Percentiles rank a stretch among this genome's conserved stretches.
Evolutionary conservation across 2,888 invertebrate genomes (phyloP).

Genomic region (Drosophila pullipes): DNA sequence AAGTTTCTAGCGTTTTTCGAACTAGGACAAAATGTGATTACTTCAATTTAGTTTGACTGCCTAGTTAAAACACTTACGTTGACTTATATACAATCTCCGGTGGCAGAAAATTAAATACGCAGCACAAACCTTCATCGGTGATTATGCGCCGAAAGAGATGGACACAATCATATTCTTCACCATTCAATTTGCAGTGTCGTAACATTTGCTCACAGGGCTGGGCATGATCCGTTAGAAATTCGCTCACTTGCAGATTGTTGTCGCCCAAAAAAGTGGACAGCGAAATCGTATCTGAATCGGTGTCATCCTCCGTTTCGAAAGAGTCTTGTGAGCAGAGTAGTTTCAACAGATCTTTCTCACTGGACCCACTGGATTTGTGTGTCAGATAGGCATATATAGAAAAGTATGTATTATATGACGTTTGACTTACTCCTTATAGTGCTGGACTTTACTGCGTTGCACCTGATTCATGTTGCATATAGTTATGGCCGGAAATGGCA

Average conservation of each 20-base stretch:
- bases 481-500: conserved; percentile 94
- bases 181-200: conserved; percentile 89
- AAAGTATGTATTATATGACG: not conserved
- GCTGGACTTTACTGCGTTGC: conserved; percentile 88
- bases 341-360: conserved; percentile 61
- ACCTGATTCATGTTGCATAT: conserved; percentile 94
- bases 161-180: conserved; percentile 87
- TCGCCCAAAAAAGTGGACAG: conserved; percentile 8
- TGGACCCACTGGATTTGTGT: conserved; percentile 52
- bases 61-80: conserved; percentile 49
- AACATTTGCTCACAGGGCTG: conserved; percentile 84
- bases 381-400: not conserved
- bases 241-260: conserved; percentile 56
- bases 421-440: conserved; percentile 81
- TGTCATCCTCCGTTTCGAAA: conserved; percentile 7
- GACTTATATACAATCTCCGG: conserved; percentile 78
- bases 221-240: conserved; percentile 68
- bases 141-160: conserved; percentile 90
- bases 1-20: conserved; percentile 23
- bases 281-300: conserved; percentile 11
- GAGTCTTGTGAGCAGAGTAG: conserved; percentile 52
- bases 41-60: not conserved
- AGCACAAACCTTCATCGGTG: conserved; percentile 94
- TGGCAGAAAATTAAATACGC: conserved; percentile 92
- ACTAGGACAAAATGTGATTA: not conserved